Evolutionary conservation across 2,797 vertebrate genomes (phyloP).

Genomic region (Pseudomugil tenellus): DNA sequence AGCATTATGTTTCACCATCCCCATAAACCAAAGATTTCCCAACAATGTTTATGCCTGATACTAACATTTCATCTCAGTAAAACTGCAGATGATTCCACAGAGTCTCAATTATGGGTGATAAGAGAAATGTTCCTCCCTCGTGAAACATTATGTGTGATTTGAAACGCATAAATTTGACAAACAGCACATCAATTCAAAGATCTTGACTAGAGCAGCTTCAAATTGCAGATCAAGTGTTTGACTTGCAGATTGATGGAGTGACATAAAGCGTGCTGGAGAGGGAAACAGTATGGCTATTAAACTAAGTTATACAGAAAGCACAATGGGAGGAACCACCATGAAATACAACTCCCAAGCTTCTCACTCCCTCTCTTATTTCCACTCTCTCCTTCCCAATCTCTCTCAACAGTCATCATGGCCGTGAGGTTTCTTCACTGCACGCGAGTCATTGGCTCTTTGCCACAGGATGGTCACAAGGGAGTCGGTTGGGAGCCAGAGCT

Average conservation of each 20-base stretch:
- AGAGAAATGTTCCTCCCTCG: conserved; percentile 38
- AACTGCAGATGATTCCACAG: conserved; percentile 18
- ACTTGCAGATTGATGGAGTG: conserved; percentile 65
- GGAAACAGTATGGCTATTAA: conserved; percentile 60
- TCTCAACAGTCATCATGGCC: conserved; percentile 64
- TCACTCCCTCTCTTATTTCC: conserved; percentile 38
- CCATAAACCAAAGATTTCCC: conserved; percentile 48
- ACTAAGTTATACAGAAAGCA: conserved; percentile 68
- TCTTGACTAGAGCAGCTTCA: conserved; percentile 44
- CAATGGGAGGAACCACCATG: conserved; percentile 69
- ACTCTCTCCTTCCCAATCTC: conserved; percentile 23
- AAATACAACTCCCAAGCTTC: conserved; percentile 70
- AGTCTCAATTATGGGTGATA: conserved; percentile 48
- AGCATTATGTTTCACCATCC: conserved; percentile 35
- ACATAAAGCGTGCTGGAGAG: conserved; percentile 54
- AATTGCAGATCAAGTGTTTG: conserved; percentile 51
- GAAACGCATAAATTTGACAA: conserved; percentile 36
- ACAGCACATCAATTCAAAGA: conserved; percentile 46
- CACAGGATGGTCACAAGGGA: conserved; percentile 72
- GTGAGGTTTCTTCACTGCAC: conserved; percentile 78
- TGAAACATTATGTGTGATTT: conserved; percentile 57
- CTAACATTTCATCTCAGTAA: conserved; percentile 42
- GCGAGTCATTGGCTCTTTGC: conserved; percentile 76
- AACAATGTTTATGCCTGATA: conserved; percentile 21
- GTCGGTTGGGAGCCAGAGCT: conserved; percentile 76